Conservation (phyloP, 2,113 vertebrate species). For the Dasyurus viverrinus region DNA sequence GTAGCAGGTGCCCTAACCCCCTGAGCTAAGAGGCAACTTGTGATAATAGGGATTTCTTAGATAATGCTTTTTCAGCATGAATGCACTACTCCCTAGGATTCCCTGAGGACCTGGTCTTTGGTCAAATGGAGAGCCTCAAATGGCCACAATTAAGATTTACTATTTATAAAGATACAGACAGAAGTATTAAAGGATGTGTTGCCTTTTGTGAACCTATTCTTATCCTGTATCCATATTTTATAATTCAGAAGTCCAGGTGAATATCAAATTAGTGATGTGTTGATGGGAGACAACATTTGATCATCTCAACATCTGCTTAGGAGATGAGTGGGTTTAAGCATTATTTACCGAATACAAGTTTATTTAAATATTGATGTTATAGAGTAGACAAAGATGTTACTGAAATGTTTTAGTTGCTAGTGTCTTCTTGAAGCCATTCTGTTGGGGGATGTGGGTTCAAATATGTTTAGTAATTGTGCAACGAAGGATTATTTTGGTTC, state of each 20-base stretch:
- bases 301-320: background rate
- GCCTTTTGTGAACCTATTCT: background rate
- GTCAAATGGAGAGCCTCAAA: background rate
- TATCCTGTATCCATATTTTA: background rate
- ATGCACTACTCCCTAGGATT: background rate
- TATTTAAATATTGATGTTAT: background rate
- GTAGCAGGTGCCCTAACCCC: background rate
- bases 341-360: background rate
- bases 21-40: background rate
- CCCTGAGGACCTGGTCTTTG: background rate
- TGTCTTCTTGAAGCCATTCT: background rate
- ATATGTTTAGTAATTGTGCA: background rate
- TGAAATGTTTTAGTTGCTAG: background rate
- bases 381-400: background rate
- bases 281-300: background rate
- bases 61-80: background rate
- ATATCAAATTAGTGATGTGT: background rate
- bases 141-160: background rate
- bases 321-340: background rate
- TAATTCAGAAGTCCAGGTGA: background rate
- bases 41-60: background rate
- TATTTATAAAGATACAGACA: background rate
- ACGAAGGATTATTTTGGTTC: background rate
- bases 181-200: background rate
- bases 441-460: slow-evolving; percentile 1